phyloP scores from a whole-genome alignment of 2,113 vertebrate genomes.

The Myiozetetes cayanensis region DNA sequence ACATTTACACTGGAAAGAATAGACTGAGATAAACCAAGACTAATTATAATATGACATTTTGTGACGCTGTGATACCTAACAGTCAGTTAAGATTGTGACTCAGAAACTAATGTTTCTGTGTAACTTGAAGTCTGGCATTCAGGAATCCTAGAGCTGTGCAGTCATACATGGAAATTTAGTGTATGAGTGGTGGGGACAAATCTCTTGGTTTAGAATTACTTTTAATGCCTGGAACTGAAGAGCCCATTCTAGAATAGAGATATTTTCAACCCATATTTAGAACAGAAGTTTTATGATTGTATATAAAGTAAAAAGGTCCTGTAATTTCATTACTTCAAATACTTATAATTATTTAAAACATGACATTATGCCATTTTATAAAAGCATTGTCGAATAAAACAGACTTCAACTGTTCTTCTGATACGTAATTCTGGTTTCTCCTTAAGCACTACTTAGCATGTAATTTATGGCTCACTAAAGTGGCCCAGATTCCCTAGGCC shows the following conservation, averaged over 20 bases:
- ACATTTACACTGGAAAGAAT: neutral
- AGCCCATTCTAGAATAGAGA: neutral
- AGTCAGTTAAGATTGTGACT: neutral
- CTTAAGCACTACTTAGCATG: neutral
- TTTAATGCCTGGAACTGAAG: neutral
- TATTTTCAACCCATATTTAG: neutral
- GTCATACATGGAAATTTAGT: neutral
- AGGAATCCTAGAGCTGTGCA: neutral
- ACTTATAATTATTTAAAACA: neutral
- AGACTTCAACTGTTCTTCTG: neutral
- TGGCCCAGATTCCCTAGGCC: neutral
- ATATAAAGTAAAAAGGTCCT: neutral
- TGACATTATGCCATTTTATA: neutral
- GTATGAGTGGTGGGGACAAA: neutral
- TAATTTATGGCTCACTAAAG: neutral
- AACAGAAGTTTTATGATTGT: neutral
- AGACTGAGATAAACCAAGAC: neutral
- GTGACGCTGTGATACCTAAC: neutral
- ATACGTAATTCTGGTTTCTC: neutral
- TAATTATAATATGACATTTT: neutral
- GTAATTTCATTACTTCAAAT: neutral
- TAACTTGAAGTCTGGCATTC: neutral
- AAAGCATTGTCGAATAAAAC: neutral
- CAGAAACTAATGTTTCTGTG: neutral
- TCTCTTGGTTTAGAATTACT: neutral